Base-by-base conservation (phyloP, 2,797 vertebrate species). In the Ctenopoma multispine region DNA sequence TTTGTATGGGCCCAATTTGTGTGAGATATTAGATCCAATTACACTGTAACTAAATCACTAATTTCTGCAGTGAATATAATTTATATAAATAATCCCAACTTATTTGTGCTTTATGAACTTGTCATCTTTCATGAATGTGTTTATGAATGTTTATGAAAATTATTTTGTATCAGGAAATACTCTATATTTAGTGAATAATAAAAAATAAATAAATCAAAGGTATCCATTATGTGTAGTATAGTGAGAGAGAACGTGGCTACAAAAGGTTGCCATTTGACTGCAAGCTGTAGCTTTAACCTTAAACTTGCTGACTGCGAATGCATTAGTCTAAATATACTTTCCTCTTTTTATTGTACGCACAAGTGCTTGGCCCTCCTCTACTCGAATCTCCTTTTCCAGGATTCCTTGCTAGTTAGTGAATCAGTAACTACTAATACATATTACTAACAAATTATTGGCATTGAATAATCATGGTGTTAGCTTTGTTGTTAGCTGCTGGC, bases 401-500 rank as follows among this genome's bases (percentile, higher is more conserved):
- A 23, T 56, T n/a, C 3, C 44, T 44, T 24, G 38, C 27, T 18
- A 57, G 36, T 49, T 20, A 15, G 43, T 0, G 1, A 63, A 64
- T 49, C 7, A 20, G 5, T 50, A 34, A n/a, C 29, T 21, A 4
- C 17, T 38, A 38, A 50, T 36, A 63, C 0, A 11, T 64, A 6
- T 65, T 61, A 58, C 18, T 31, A 34, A 44, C 9, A 46, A 31
- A 27, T 56, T 66, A 14, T 53, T 73, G 40, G 1, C 38, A 65
- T 69, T 57, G 24, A 59, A 40, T 46, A 44, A 29, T 80, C 36
- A 17, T 49, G 34, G 56, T 49, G 36, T 53, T 56, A 31, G 47
- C 48, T 63, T 48, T 63, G 23, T 70, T 66, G 54, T 64, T 41
- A 69, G 23, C 57, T 73, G 49, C 73, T 82, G 72, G 53, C 77